Percentiles rank a stretch among this genome's conserved stretches.
Conservation (phyloP, 2,888 invertebrate species). For the Phyllotreta striolata region DNA sequence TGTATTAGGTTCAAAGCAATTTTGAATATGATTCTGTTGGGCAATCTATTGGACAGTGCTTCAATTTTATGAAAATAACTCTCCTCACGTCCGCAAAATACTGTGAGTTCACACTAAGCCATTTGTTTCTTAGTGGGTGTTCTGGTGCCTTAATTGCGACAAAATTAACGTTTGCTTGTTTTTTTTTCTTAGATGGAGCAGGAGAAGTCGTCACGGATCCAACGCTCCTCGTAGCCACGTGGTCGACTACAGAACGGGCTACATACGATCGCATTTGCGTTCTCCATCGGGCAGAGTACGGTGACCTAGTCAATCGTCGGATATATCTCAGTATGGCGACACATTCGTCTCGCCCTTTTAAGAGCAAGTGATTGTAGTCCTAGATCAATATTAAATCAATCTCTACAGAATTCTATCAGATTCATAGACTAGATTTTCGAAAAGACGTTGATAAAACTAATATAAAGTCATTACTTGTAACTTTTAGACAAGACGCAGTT, state of each 20-base stretch:
- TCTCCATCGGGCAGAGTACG: slow-evolving; percentile 93
- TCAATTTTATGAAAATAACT: too few relatives aligned
- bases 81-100: too few relatives aligned
- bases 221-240: slow-evolving; percentile 69
- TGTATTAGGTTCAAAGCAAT: too few relatives aligned
- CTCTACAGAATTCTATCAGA: neutral
- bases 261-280: slow-evolving; percentile 90
- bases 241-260: slow-evolving; percentile 84
- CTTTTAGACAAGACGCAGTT: too few relatives aligned
- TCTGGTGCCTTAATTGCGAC: too few relatives aligned
- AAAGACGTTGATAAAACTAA: too few relatives aligned
- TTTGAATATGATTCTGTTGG: too few relatives aligned
- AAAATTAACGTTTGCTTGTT: too few relatives aligned
- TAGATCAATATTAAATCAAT: slow-evolving; percentile 3
- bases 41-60: too few relatives aligned
- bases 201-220: slow-evolving; percentile 70
- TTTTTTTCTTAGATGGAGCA: slow-evolving; percentile 76
- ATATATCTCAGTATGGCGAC: slow-evolving; percentile 21
- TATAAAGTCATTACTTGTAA: too few relatives aligned
- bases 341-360: slow-evolving; percentile 24
- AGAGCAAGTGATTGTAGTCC: neutral
- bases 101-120: too few relatives aligned
- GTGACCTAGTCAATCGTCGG: slow-evolving; percentile 68
- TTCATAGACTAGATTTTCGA: too few relatives aligned
- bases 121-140: neutral